Evolutionary conservation across 2,113 vertebrate genomes (phyloP).

Genomic region (Colius striatus): DNA sequence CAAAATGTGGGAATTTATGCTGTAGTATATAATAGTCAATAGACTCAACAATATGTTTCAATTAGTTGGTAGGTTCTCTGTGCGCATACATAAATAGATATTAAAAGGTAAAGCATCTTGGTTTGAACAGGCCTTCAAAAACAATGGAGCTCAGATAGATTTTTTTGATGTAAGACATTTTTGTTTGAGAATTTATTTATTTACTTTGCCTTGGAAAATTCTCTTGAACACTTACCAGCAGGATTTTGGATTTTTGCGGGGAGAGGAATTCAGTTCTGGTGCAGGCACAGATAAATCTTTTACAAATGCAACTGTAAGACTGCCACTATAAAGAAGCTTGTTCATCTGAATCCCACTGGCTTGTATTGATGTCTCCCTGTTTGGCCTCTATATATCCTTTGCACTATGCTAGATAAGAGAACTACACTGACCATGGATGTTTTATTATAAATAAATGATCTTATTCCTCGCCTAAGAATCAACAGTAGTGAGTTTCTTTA

Average conservation of each 20-base stretch:
- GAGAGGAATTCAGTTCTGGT: not conserved
- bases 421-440: not conserved
- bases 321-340: not conserved
- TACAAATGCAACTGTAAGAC: not conserved
- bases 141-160: not conserved
- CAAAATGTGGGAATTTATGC: not conserved
- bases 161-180: constrained; percentile 11
- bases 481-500: not conserved
- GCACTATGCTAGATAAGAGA: not conserved
- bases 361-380: not conserved
- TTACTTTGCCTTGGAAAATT: constrained; percentile 39
- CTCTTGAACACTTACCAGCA: not conserved
- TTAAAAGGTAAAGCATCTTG: not conserved
- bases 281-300: not conserved
- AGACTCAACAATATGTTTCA: not conserved
- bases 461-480: not conserved
- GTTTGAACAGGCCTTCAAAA: not conserved
- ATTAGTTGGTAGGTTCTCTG: not conserved
- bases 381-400: not conserved
- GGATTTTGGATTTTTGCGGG: not conserved
- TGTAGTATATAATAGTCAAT: not conserved
- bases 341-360: not conserved
- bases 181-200: constrained; percentile 60
- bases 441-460: constrained; percentile 12
- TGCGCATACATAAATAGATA: not conserved